These are phyloP conservation scores for Cryptocheilus praepositus DNA, from an alignment of 2,888 invertebrate species.

Conservation along the genomic window DNA sequence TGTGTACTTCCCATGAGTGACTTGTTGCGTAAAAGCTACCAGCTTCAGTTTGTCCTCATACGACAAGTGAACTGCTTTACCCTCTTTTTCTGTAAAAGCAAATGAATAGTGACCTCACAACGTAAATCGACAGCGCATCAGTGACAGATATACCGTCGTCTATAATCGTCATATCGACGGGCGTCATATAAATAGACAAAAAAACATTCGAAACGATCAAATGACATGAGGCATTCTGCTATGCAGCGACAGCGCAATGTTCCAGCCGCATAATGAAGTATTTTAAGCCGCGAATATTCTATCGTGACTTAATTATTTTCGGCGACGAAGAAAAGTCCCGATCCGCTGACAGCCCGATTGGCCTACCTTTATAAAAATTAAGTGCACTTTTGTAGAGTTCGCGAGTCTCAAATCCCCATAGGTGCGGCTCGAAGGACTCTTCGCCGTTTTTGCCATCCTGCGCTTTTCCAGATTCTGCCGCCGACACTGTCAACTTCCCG, in stretches of 20 bases:
- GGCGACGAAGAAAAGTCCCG: background rate
- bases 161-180: too few relatives aligned
- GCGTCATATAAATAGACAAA: too few relatives aligned
- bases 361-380: conserved; percentile 93
- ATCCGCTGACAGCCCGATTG: conserved; percentile 23
- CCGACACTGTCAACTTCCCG: conserved; percentile 57
- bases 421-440: conserved; percentile 58
- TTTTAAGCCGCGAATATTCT: too few relatives aligned
- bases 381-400: conserved; percentile 93
- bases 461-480: conserved; percentile 40
- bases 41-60: conserved; percentile 95
- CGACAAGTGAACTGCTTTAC: conserved; percentile 95
- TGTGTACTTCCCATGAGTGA: conserved; percentile 88
- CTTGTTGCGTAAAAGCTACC: conserved; percentile 95
- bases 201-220: too few relatives aligned
- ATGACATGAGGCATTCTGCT: too few relatives aligned
- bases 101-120: too few relatives aligned
- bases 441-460: conserved; percentile 57
- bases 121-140: too few relatives aligned
- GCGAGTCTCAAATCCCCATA: conserved; percentile 74
- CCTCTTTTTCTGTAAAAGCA: conserved; percentile 89
- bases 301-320: too few relatives aligned
- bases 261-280: too few relatives aligned
- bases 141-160: too few relatives aligned
- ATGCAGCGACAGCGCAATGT: too few relatives aligned